Evolutionary conservation across 2,888 invertebrate species (phyloP), one percentile per base, ranked within the genome.

Genomic region (Timema cristinae): DNA sequence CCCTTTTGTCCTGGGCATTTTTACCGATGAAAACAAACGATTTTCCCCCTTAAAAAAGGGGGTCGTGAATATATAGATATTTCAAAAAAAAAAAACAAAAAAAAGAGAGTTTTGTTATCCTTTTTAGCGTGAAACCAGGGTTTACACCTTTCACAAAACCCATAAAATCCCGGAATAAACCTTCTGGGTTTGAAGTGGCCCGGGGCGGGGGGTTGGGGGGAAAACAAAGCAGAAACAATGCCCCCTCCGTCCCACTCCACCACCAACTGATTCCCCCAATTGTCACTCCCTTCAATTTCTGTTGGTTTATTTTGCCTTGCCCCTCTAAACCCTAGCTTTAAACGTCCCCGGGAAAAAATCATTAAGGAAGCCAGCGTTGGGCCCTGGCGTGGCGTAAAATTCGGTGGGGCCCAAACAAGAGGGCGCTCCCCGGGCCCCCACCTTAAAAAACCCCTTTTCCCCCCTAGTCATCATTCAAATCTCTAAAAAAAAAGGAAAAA

Each of bases 291-390:
- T 67, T 69, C 66, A 67, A 71, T 69, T 69, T 69, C 54, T 51
- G 52, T 70, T n/a, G n/a, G 73, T 73, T 73, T 71, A 68, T n/a
- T 73, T 73, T 72, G 72, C 67, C 67, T 49, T 11, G 56, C 67
- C 47, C 69, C 68, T n/a, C 56, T 66, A 47, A n/a, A 11, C 48
- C 47, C 47, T n/a, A 66, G 49, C 66, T 47, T 15, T 32, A 47
- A n/a, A n/a, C 52, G 54, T 47, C 52, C 70, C 16, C 32, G 5
- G 68, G 67, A 73, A 73, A 73, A 71, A 73, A 73, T 73, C 66
- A 73, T 73, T 71, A 73, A 68, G 71, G 66, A 15, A 70, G 50
- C 63, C 47, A 52, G 54, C 50, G 52, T 9, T n/a, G n/a, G n/a
- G 63, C 50, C 68, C 61, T 50, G 8, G 32, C 68, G 32, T 32